Conservation (phyloP, 1,140 invertebrate genomes). For the Zaprionus capensis region DNA sequence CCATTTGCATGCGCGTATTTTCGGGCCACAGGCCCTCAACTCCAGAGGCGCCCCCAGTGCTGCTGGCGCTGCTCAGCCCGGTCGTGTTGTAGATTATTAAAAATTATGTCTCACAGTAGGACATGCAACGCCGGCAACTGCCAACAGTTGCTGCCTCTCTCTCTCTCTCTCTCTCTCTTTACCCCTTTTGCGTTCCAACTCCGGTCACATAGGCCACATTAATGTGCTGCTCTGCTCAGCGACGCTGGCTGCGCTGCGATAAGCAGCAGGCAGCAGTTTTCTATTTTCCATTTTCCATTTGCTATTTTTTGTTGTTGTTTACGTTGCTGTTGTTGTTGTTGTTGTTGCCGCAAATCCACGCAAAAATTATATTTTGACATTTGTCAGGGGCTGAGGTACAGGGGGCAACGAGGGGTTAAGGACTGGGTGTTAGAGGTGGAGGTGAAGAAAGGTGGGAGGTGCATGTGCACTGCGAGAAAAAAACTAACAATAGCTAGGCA, state of each 20-base stretch:
- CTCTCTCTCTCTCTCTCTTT: neutral
- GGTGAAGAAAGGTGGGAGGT: slow-evolving; percentile 22
- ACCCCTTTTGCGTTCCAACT: slow-evolving; percentile 8
- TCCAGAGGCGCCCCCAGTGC: slow-evolving; percentile 19
- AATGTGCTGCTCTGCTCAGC: slow-evolving; percentile 56
- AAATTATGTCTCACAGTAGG: slow-evolving; percentile 81
- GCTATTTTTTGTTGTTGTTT: slow-evolving; percentile 12
- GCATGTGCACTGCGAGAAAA: slow-evolving; percentile 21
- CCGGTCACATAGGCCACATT: slow-evolving; percentile 78
- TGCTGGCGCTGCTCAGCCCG: slow-evolving; percentile 45
- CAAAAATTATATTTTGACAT: slow-evolving; percentile 80
- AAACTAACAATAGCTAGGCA: slow-evolving; percentile 30
- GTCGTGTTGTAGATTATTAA: slow-evolving; percentile 81
- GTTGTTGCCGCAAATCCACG: slow-evolving; percentile 69
- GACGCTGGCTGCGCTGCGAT: slow-evolving; percentile 57
- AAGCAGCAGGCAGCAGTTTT: slow-evolving; percentile 67
- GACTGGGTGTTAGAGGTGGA: neutral
- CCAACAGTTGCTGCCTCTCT: slow-evolving; percentile 28
- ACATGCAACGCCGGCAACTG: slow-evolving; percentile 64
- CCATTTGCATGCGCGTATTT: slow-evolving; percentile 80
- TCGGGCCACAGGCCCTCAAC: slow-evolving; percentile 25
- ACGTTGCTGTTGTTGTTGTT: slow-evolving; percentile 36
- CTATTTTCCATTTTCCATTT: slow-evolving; percentile 38
- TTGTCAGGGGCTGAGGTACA: slow-evolving; percentile 56
- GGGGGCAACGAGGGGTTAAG: neutral